Evolutionary conservation across 2,113 vertebrate species (phyloP).

Genomic region (Butastur rufipennis): DNA sequence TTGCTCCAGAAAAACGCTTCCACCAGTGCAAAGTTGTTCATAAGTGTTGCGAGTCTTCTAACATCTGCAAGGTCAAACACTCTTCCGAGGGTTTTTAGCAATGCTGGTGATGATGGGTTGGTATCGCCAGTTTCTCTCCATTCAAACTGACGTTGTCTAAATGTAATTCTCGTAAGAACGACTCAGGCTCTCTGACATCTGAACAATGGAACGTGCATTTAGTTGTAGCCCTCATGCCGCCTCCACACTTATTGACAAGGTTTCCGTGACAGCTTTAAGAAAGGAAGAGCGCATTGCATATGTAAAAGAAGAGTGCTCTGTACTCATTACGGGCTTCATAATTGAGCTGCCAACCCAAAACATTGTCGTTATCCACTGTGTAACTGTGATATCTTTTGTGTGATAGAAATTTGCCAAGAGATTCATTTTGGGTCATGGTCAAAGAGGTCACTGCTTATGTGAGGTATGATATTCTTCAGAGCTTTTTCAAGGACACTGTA

Average conservation of each 20-base stretch:
- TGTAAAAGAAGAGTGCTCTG: constrained; percentile 40
- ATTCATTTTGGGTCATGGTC: neutral
- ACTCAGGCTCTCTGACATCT: constrained; percentile 50
- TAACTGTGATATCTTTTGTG: neutral
- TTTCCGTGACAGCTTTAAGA: constrained; percentile 54
- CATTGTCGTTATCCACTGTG: neutral
- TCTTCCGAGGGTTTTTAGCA: neutral
- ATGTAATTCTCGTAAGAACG: constrained; percentile 1
- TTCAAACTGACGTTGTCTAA: constrained; percentile 18
- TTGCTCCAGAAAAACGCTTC: neutral
- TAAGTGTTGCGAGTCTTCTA: neutral
- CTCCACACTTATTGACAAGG: neutral
- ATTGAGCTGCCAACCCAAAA: constrained; percentile 37
- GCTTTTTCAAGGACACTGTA: neutral
- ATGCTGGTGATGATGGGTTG: neutral
- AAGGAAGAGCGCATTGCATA: constrained; percentile 36
- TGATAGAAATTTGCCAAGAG: neutral
- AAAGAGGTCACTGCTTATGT: neutral
- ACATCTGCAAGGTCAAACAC: constrained; percentile 25
- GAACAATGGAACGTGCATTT: constrained; percentile 55
- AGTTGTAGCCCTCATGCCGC: constrained; percentile 37
- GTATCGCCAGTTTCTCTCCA: neutral
- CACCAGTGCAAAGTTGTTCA: neutral
- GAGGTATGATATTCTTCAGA: neutral
- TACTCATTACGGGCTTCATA: constrained; percentile 24